Evolutionary conservation across 2,888 invertebrate species (phyloP).

Genomic region (Sminthurinus aureus): DNA sequence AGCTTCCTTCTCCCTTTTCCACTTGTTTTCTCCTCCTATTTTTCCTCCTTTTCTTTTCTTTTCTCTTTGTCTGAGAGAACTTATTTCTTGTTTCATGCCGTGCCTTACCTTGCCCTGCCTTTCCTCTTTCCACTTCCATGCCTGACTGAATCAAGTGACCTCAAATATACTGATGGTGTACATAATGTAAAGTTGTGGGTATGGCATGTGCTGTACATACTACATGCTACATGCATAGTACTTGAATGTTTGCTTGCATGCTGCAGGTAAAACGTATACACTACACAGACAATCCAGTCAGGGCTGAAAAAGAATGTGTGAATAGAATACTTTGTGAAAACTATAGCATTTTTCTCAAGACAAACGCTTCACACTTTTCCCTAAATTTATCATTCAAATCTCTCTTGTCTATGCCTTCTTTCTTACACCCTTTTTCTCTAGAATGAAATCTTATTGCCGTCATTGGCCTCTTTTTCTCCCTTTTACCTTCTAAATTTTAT

Average conservation of each 20-base stretch:
- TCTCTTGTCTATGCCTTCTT: background rate
- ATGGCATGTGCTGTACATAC: too few relatives aligned
- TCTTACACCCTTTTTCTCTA: background rate
- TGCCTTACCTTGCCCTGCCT: background rate
- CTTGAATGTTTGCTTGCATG: too few relatives aligned
- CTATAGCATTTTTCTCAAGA: background rate
- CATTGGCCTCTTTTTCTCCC: background rate
- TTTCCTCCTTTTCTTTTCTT: background rate
- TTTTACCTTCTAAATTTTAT: background rate
- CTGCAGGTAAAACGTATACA: too few relatives aligned
- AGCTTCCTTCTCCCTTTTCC: background rate
- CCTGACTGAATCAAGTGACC: background rate
- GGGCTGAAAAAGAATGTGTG: too few relatives aligned
- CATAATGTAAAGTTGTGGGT: background rate
- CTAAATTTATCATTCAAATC: conserved; percentile 13
- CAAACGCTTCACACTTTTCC: conserved; percentile 2
- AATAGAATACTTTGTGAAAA: background rate
- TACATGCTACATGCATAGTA: too few relatives aligned
- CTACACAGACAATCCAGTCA: too few relatives aligned
- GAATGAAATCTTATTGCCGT: background rate
- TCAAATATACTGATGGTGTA: background rate
- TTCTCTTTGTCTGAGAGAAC: background rate
- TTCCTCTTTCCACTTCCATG: background rate
- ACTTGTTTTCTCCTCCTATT: background rate
- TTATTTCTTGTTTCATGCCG: background rate